Conservation (phyloP, 2,888 invertebrate species). For the Stenchaetothrips biformis region DNA sequence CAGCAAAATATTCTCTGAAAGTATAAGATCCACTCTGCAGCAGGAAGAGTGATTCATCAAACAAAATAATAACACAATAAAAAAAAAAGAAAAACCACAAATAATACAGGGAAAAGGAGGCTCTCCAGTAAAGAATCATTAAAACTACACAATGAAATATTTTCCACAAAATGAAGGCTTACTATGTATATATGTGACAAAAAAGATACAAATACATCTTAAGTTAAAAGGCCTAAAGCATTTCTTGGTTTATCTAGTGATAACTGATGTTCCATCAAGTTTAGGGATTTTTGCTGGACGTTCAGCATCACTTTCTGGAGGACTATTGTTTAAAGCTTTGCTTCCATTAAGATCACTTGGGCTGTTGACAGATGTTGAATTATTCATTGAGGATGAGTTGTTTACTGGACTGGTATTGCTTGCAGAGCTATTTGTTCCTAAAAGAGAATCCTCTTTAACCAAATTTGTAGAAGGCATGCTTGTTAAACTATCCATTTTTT, state of each 20-base stretch:
- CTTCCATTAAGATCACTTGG: conserved; percentile 5
- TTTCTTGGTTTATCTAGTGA: neutral
- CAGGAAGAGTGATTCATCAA: neutral
- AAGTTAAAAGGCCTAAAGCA: neutral
- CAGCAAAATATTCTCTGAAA: neutral
- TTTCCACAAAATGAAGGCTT: neutral
- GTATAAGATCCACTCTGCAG: neutral
- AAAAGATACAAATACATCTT: neutral
- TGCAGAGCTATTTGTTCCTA: neutral
- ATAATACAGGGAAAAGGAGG: conserved; percentile 1
- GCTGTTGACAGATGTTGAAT: neutral
- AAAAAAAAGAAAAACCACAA: neutral
- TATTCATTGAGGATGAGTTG: neutral
- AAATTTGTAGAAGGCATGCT: too few species aligned
- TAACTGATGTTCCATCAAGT: neutral
- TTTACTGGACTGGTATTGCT: neutral
- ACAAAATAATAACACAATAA: neutral
- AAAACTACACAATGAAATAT: neutral
- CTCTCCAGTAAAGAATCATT: neutral
- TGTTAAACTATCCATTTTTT: neutral
- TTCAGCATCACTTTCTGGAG: neutral
- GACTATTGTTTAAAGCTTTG: neutral
- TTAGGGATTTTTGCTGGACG: neutral
- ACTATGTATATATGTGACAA: neutral
- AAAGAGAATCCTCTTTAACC: neutral